Percentiles rank a stretch among this genome's conserved stretches.
These are phyloP conservation scores for Zaprionus ornatus DNA, from an alignment of 1,140 invertebrate genomes.

Conservation along the genomic window DNA sequence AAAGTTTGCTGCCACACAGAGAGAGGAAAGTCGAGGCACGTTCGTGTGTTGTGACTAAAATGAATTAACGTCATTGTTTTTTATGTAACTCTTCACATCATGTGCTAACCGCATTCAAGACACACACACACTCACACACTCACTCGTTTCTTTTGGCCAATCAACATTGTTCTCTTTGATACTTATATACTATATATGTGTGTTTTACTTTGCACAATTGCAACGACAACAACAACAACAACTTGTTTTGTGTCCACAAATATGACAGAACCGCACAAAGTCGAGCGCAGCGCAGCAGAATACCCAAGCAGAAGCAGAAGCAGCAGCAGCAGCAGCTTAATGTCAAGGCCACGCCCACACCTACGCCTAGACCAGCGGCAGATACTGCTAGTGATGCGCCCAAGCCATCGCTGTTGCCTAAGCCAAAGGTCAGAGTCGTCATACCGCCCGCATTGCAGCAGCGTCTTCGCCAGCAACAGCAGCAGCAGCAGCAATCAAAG, in stretches of 20 bases:
- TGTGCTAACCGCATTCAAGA: conserved; percentile 72
- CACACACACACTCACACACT: conserved; percentile 14
- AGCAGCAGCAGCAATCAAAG: conserved; percentile 50
- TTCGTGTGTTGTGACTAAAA: conserved; percentile 67
- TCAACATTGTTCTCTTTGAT: conserved; percentile 42
- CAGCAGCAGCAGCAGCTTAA: conserved; percentile 32
- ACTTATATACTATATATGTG: conserved; percentile 47
- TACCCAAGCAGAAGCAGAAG: conserved; percentile 12
- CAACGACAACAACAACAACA: conserved; percentile 48
- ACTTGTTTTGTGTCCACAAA: conserved; percentile 50
- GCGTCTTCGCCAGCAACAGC: conserved; percentile 58
- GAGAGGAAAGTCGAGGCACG: conserved; percentile 30
- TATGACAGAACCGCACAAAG: conserved; percentile 72
- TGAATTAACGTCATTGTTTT: conserved; percentile 73
- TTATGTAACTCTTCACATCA: conserved; percentile 66
- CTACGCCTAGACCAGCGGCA: not conserved
- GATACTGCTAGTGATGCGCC: conserved; percentile 42
- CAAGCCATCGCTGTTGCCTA: conserved; percentile 80
- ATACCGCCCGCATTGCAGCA: conserved; percentile 80
- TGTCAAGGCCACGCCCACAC: conserved; percentile 37
- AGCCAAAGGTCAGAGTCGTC: conserved; percentile 83
- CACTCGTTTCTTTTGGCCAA: conserved; percentile 42
- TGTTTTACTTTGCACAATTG: conserved; percentile 78
- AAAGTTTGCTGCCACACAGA: conserved; percentile 57
- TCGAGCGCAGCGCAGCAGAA: conserved; percentile 43